phyloP scores from a whole-genome alignment of 2,797 vertebrate species.

The Pelodytes ibericus region DNA sequence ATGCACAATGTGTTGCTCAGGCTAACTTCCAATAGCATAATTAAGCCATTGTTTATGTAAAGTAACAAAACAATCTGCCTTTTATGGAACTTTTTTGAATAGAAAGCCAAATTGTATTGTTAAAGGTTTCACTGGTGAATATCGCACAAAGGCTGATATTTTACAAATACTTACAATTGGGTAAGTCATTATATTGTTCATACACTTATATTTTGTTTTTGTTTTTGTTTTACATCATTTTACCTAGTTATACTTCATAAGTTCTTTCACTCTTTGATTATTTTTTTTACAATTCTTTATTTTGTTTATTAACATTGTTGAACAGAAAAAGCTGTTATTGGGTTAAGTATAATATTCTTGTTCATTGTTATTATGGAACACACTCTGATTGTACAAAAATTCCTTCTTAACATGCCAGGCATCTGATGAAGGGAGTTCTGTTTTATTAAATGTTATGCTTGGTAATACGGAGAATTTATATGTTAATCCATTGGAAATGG shows the following conservation, averaged over 20 bases:
- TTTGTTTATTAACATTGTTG: neutral
- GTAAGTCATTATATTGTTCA: neutral
- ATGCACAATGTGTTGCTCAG: slow-evolving; percentile 2
- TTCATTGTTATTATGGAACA: slow-evolving; percentile 11
- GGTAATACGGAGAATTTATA: slow-evolving; percentile 6
- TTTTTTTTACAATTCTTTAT: neutral
- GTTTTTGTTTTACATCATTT: neutral
- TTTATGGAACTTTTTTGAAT: neutral
- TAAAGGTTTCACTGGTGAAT: neutral
- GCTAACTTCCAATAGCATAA: neutral
- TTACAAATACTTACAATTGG: neutral
- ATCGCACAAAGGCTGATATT: neutral
- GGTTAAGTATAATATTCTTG: neutral
- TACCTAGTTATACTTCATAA: neutral
- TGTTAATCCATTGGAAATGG: slow-evolving; percentile 14
- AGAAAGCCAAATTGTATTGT: neutral
- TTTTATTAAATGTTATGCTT: slow-evolving; percentile 14
- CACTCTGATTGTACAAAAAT: neutral
- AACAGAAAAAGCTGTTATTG: slow-evolving; percentile 4
- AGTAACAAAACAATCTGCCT: neutral
- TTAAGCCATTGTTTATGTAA: slow-evolving; percentile 14
- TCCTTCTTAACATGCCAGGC: slow-evolving; percentile 11
- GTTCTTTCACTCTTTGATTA: neutral
- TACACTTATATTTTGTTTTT: neutral
- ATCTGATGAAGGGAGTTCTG: slow-evolving; percentile 12